These are phyloP conservation scores for Elachura formosa DNA, from an alignment of 2,113 vertebrate species.

Conservation along the genomic window DNA sequence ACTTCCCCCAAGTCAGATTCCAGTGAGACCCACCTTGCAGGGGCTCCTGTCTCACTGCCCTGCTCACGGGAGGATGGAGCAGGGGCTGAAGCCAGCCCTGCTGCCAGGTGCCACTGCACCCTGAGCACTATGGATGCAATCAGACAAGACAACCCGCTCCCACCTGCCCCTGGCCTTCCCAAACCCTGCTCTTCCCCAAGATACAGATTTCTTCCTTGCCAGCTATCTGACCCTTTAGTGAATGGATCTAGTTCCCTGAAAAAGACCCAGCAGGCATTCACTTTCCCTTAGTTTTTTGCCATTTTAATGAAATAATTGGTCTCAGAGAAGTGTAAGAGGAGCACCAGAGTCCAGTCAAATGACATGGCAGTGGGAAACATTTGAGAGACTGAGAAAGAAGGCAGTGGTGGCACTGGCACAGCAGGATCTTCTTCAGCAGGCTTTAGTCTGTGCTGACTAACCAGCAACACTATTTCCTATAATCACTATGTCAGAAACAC, in stretches of 20 bases:
- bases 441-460: background rate
- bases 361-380: background rate
- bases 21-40: background rate
- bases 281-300: background rate
- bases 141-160: background rate
- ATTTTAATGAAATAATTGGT: accelerated
- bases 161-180: background rate
- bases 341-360: background rate
- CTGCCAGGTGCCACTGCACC: background rate
- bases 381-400: background rate
- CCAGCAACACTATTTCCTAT: background rate
- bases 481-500: accelerated
- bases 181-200: background rate
- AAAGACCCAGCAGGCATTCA: background rate
- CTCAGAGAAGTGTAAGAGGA: background rate
- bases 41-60: background rate
- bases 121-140: background rate
- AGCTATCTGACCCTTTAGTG: background rate
- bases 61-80: background rate
- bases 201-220: background rate
- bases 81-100: accelerated
- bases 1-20: background rate
- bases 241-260: background rate
- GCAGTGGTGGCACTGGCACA: background rate
- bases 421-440: background rate